Percentiles rank a stretch among this genome's conserved stretches.
Evolutionary conservation across 1,140 invertebrate genomes (phyloP).

Genomic region (Zaprionus tsacasi): DNA sequence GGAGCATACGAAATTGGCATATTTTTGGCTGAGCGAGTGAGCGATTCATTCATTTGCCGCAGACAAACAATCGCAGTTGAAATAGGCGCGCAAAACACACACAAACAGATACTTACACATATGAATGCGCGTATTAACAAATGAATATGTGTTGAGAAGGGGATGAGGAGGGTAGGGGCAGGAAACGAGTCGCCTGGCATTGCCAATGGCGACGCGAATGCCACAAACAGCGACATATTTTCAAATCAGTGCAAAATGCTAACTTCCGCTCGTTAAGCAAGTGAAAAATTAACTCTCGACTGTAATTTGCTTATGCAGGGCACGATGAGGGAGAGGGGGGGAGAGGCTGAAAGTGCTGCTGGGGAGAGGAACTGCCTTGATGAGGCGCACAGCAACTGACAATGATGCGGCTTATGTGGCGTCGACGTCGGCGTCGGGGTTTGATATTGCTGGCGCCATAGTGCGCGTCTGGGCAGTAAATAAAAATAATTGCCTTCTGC

Average conservation of each 20-base stretch:
- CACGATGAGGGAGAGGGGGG: constrained; percentile 27
- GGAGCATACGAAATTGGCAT: constrained; percentile 69
- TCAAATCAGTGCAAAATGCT: constrained; percentile 83
- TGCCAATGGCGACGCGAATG: constrained; percentile 67
- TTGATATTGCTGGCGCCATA: constrained; percentile 71
- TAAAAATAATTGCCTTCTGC: constrained; percentile 83
- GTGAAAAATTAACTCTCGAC: constrained; percentile 83
- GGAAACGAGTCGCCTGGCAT: constrained; percentile 17
- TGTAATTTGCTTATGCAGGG: constrained; percentile 77
- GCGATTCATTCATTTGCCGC: constrained; percentile 80
- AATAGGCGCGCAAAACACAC: constrained; percentile 29
- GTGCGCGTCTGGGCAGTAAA: constrained; percentile 81
- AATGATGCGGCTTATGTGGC: constrained; percentile 81
- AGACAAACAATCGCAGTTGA: constrained; percentile 76
- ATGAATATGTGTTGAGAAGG: constrained; percentile 21
- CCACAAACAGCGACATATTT: constrained; percentile 82
- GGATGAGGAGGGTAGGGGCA: background rate
- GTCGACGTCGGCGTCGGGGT: constrained; percentile 45
- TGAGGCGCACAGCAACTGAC: constrained; percentile 62
- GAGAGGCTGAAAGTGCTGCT: background rate
- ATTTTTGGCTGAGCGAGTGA: constrained; percentile 74
- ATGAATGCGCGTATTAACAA: constrained; percentile 79
- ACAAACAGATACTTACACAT: constrained; percentile 66
- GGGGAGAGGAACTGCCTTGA: constrained; percentile 17
- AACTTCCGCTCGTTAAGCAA: constrained; percentile 83